Conservation (phyloP, 2,888 invertebrate genomes). For the Caenorhabditis auriculariae region DNA sequence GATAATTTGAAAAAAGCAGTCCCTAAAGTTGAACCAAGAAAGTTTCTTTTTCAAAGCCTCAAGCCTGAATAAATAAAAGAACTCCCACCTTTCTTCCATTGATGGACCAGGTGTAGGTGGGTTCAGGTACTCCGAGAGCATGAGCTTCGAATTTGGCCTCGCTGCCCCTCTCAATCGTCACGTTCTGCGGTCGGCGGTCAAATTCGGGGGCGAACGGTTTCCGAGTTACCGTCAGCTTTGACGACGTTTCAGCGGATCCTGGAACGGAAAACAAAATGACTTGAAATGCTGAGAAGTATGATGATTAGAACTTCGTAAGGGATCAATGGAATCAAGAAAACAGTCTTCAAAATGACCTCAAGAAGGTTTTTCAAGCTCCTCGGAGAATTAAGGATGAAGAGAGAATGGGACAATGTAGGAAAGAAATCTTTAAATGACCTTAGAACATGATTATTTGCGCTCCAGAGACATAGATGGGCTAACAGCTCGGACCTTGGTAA, state of each 20-base stretch:
- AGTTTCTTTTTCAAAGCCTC: no score
- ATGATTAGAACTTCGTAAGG: neutral
- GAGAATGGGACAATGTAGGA: no score
- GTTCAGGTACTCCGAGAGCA: constrained; percentile 51
- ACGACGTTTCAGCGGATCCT: constrained; percentile 14
- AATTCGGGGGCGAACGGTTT: constrained; percentile 41
- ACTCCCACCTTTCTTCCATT: constrained; percentile 46
- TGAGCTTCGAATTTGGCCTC: constrained; percentile 55
- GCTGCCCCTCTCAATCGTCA: constrained; percentile 49
- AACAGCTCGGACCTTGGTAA: no score
- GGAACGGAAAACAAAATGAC: neutral
- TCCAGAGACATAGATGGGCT: no score
- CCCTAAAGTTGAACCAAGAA: no score
- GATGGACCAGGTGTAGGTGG: constrained; percentile 54
- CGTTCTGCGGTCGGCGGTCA: constrained; percentile 30
- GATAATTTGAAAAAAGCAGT: no score
- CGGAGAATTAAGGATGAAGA: no score
- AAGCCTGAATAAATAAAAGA: neutral
- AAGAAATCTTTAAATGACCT: no score
- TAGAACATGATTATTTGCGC: no score
- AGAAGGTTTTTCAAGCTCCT: no score
- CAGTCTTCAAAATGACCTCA: no score
- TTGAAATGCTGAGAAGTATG: neutral
- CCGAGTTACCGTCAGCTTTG: constrained; percentile 24
- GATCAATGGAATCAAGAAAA: neutral